phyloP scores from a whole-genome alignment of 2,888 invertebrate genomes.

The Tuta absoluta region DNA sequence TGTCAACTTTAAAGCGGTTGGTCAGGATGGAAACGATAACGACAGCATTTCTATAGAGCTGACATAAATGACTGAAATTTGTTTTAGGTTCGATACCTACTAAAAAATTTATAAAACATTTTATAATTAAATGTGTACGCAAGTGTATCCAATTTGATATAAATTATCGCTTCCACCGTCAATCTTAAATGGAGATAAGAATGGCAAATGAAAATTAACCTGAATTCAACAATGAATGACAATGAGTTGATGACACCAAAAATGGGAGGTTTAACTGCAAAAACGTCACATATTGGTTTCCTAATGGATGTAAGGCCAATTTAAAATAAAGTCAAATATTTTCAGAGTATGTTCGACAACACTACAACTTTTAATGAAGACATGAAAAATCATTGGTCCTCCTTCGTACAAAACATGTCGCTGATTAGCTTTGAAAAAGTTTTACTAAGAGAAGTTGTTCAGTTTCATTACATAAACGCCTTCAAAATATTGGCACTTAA shows the following conservation, averaged over 20 bases:
- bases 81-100: too few relatives aligned
- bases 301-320: background rate
- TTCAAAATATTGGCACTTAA: too few relatives aligned
- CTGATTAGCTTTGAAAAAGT: too few relatives aligned
- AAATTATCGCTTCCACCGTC: conserved; percentile 4
- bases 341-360: too few relatives aligned
- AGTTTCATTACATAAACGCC: too few relatives aligned
- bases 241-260: background rate
- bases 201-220: conserved; percentile 11
- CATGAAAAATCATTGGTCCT: too few relatives aligned
- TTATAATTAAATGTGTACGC: background rate
- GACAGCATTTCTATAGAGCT: too few relatives aligned
- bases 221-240: background rate
- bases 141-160: background rate
- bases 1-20: conserved; percentile 60
- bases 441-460: too few relatives aligned
- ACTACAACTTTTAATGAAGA: too few relatives aligned
- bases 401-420: too few relatives aligned
- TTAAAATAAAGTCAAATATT: too few relatives aligned
- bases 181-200: background rate
- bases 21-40: conserved; percentile 10
- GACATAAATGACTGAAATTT: too few relatives aligned
- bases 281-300: background rate
- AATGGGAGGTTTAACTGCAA: background rate
- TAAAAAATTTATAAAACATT: background rate